Evolutionary conservation across 2,888 invertebrate genomes (phyloP), one percentile per base, ranked within the genome.

Genomic region (Macrophya alboannulata): DNA sequence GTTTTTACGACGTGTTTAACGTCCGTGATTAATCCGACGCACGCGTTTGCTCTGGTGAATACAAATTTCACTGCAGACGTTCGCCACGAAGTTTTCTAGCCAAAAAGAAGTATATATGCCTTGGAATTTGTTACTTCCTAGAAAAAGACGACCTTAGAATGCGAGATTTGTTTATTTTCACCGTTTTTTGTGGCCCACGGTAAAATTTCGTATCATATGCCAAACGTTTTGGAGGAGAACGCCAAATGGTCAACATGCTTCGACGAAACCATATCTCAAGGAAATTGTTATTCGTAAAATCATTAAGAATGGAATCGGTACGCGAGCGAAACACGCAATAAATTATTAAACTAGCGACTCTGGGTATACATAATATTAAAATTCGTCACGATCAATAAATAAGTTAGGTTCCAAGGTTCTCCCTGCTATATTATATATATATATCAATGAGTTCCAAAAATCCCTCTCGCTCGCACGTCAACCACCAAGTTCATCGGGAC

Each of bases 361-460:
- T 17, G 1, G 37, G 31, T 68, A 25, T 68, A 17, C 68, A 68
- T 37, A 25, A 37, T 68, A 37, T 68, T 40, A 40, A 48, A 76
- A n/a, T 45, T 10, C 79, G 31, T 79, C 40, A 79, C 79, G 25
- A 43, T 43, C 21, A 40, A 81, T 59, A 17, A 62, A 77, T 10
- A 3, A 81, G 9, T 62, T 43, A 59, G 62, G 12, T 43, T 45
- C 62, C 59, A 62, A 81, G 40, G 62, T 59, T 21, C 12, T 37
- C 59, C 0, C n/a, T 55, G 40, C 31, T 25, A 48, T 76, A 31
- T 9, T 25, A 6, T 21, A 12, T 25, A 8, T n/a, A 25, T 48
- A 4, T 37, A 72, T n/a, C 43, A 31, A 77, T 48, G 55, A 55
- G 31, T 55, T 77, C 77, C 55, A 5, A 31, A 48, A 72, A 72